Base-by-base conservation (phyloP, 2,888 invertebrate species). In the Nowickia ferox region DNA sequence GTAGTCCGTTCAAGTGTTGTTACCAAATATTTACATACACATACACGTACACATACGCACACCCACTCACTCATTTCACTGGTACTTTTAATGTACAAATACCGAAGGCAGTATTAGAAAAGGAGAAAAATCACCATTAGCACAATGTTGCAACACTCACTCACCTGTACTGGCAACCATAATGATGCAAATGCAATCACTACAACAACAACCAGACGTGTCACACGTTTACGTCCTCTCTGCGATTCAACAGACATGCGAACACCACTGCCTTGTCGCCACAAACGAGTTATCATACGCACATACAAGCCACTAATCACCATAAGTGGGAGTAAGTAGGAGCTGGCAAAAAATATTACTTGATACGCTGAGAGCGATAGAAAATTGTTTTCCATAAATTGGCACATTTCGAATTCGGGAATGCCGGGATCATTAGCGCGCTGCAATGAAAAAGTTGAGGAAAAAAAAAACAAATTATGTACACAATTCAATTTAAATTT, bases 151-250 rank as follows among this genome's bases (percentile, higher is more conserved):
- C n/a, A 51, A 19, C 30, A 30, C 6, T 30, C 30, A 77, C 89
- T 93, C 88, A 98, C 96, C 94, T 98, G 98, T 89, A 98, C 96
- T 9, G 98, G 98, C 90, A 97, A 95, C 98, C 98, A 98, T 93
- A 98, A 97, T n/a, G 97, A 94, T 15, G 98, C 98, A 92, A 98
- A 98, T 72, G 97, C 97, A 57, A 97, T 96, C 9, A 98, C 97
- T 53, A 98, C 97, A 48, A 97, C 96, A 69, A 98, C 95, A 10
- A 98, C 98, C 94, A 98, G 95, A 88, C 97, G 94, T 1, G 98
- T 98, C 38, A 98, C 98, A 86, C 97, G 94, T 93, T 96, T 96
- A 93, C 97, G 96, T 80, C 97, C 97, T 65, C 97, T 94, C 86
- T 96, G 91, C 75, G 93, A 93, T 91, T 97, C 97, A 10, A 96